These are phyloP conservation scores for Drosophila pullipes DNA, from an alignment of 2,888 invertebrate species.

Conservation along the genomic window DNA sequence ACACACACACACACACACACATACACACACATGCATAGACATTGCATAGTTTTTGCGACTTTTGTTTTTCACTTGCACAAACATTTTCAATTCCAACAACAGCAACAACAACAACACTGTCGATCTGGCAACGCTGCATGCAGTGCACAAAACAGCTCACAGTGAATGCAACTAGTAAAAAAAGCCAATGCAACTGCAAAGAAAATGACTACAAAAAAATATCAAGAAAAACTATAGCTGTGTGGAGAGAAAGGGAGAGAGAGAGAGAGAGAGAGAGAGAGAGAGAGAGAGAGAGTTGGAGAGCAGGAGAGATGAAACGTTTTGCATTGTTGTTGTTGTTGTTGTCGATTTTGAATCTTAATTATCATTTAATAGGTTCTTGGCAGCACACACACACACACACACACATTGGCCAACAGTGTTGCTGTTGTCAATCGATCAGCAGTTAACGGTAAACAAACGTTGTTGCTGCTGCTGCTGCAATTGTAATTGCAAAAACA, in stretches of 20 bases:
- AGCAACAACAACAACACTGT: background rate
- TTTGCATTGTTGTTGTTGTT: slow-evolving; percentile 22
- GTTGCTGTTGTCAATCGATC: slow-evolving; percentile 14
- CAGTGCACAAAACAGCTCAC: slow-evolving; percentile 3
- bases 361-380: slow-evolving; percentile 56
- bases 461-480: background rate
- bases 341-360: slow-evolving; percentile 22
- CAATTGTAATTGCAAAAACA: slow-evolving; percentile 11
- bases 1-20: slow-evolving; percentile 14
- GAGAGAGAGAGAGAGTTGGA: background rate
- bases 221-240: slow-evolving; percentile 3
- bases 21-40: slow-evolving; percentile 10
- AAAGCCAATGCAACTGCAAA: slow-evolving; percentile 14
- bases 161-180: slow-evolving; percentile 19
- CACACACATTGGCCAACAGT: slow-evolving; percentile 10
- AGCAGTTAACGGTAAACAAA: slow-evolving; percentile 2
- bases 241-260: background rate
- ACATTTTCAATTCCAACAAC: slow-evolving; percentile 41
- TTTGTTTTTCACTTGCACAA: slow-evolving; percentile 55
- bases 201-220: background rate
- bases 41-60: slow-evolving; percentile 56
- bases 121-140: slow-evolving; percentile 55
- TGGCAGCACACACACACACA: slow-evolving; percentile 6
- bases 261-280: background rate
- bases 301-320: background rate